Evolutionary conservation across 2,888 invertebrate genomes (phyloP).

Genomic region (Dicycla oo): DNA sequence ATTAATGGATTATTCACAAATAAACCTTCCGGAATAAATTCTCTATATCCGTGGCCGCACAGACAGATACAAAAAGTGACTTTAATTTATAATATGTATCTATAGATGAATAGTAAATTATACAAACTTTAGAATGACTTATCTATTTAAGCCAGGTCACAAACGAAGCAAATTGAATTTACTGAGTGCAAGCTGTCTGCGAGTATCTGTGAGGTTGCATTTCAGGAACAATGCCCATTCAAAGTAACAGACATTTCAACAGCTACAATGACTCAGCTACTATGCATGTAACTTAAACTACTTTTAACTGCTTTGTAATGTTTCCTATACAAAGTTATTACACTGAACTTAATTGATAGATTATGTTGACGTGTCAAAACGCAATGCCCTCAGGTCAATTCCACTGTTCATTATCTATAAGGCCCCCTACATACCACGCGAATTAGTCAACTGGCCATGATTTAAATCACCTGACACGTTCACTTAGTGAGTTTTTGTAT

Average conservation of each 20-base stretch:
- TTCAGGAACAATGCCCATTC: conserved; percentile 50
- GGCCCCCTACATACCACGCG: conserved; percentile 45
- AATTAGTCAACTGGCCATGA: conserved; percentile 48
- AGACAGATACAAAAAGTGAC: neutral
- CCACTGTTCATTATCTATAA: conserved; percentile 48
- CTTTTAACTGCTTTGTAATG: conserved; percentile 39
- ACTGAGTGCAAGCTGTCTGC: conserved; percentile 24
- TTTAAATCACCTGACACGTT: conserved; percentile 44
- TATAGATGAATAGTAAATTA: neutral
- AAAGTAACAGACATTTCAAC: conserved; percentile 48
- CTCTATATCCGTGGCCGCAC: neutral
- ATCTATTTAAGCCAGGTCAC: neutral
- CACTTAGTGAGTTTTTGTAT: conserved; percentile 37
- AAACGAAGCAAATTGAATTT: conserved; percentile 17
- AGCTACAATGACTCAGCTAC: conserved; percentile 55
- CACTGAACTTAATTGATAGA: conserved; percentile 53
- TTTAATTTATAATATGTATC: neutral
- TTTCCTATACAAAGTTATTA: conserved; percentile 51
- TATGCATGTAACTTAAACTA: conserved; percentile 30
- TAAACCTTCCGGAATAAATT: neutral
- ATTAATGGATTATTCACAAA: neutral
- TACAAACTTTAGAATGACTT: neutral
- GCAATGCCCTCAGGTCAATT: conserved; percentile 60
- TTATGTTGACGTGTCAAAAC: conserved; percentile 63
- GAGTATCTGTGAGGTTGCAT: conserved; percentile 28